Conservation (phyloP, 2,888 invertebrate genomes). For the Alviniconcha strummeri region DNA sequence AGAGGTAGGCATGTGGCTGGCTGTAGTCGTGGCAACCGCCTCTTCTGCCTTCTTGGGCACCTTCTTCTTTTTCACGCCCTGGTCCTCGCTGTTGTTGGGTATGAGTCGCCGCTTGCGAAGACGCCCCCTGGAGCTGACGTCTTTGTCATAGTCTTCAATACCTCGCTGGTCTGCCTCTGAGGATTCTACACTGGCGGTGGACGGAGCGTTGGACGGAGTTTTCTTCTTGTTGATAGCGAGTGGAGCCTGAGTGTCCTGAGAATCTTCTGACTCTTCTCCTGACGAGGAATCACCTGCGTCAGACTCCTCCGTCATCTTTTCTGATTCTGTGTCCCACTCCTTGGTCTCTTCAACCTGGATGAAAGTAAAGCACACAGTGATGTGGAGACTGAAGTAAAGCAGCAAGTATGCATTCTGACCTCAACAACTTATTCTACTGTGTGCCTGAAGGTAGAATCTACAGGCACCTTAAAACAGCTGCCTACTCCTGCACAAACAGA, state of each 20-base stretch:
- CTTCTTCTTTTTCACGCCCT: constrained; percentile 54
- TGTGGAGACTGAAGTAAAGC: background rate
- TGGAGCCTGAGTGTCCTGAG: constrained; percentile 25
- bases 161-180: constrained; percentile 36
- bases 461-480: too few species aligned
- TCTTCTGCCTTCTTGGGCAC: constrained; percentile 39
- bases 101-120: constrained; percentile 65
- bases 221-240: constrained; percentile 29
- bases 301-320: constrained; percentile 49
- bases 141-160: constrained; percentile 51
- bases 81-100: constrained; percentile 66
- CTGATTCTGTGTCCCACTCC: constrained; percentile 36
- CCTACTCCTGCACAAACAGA: too few species aligned
- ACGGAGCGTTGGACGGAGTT: constrained; percentile 28
- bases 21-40: constrained; percentile 14
- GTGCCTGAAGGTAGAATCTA: too few species aligned
- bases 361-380: background rate
- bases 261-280: constrained; percentile 42
- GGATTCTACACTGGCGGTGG: constrained; percentile 32
- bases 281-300: constrained; percentile 47
- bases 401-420: background rate
- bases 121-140: constrained; percentile 66
- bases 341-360: constrained; percentile 18
- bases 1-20: constrained; percentile 35
- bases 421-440: too few species aligned